Conservation (phyloP, 1,140 invertebrate genomes). For the Pararge aegeria region DNA sequence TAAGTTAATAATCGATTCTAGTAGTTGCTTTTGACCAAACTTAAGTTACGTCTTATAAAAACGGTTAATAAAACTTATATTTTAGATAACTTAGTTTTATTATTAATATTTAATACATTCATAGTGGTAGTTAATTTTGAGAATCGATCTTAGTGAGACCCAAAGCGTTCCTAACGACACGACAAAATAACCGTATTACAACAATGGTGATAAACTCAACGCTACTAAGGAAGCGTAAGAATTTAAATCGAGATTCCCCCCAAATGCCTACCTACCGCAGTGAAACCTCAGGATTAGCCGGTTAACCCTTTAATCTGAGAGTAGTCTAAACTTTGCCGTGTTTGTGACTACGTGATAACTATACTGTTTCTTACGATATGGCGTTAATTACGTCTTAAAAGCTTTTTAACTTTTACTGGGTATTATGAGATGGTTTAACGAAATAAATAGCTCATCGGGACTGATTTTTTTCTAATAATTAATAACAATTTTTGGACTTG, state of each 20-base stretch:
- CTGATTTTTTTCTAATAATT: too few species aligned
- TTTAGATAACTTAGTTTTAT: too few species aligned
- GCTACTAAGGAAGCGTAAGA: slow-evolving; percentile 2
- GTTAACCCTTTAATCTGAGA: slow-evolving; percentile 36
- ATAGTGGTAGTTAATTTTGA: not conserved
- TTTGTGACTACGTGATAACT: not conserved
- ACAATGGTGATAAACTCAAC: not conserved
- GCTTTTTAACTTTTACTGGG: too few species aligned
- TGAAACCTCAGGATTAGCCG: slow-evolving; percentile 46
- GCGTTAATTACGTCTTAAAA: not conserved
- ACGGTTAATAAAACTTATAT: too few species aligned
- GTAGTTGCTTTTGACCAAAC: too few species aligned
- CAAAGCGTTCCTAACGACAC: not conserved
- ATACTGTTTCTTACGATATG: not conserved
- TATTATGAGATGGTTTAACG: too few species aligned
- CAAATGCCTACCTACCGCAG: slow-evolving; percentile 67
- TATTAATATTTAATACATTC: too few species aligned
- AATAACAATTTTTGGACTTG: too few species aligned
- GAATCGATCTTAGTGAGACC: too few species aligned
- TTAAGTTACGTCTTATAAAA: too few species aligned
- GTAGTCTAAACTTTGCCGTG: slow-evolving; percentile 27
- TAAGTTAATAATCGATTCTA: too few species aligned
- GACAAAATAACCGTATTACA: not conserved
- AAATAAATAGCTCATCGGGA: too few species aligned
- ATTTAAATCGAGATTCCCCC: slow-evolving; percentile 34